Evolutionary conservation across 2,888 invertebrate species (phyloP).

Genomic region (Dicyrtoma fusca): DNA sequence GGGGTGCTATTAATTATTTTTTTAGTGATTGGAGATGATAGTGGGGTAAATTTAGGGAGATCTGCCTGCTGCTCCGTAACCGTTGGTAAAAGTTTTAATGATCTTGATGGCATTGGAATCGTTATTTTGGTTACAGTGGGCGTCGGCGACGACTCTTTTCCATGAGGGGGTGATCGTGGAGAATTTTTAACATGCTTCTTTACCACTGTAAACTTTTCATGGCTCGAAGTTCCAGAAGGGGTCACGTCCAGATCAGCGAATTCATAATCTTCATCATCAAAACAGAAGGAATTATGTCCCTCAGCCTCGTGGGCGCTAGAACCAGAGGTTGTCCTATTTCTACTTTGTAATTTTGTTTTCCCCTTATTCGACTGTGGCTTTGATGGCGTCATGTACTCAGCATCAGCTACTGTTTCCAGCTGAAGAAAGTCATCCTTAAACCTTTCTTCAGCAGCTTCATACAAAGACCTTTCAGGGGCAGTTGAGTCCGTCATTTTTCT

Average conservation of each 20-base stretch:
- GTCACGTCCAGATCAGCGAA: neutral
- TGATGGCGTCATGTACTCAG: slow-evolving; percentile 30
- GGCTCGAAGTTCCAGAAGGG: neutral
- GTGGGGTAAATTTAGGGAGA: neutral
- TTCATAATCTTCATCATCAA: slow-evolving; percentile 8
- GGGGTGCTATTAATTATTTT: neutral
- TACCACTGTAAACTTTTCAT: slow-evolving; percentile 1
- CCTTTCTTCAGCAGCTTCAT: slow-evolving; percentile 59
- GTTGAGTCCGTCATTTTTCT: slow-evolving; percentile 64
- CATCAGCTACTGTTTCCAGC: slow-evolving; percentile 54
- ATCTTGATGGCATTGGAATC: slow-evolving; percentile 14
- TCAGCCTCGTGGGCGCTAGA: slow-evolving; percentile 12
- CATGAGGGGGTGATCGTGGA: neutral
- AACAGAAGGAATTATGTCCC: neutral
- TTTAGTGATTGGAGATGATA: neutral
- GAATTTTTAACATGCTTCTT: neutral
- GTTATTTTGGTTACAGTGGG: neutral
- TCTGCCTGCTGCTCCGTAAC: neutral
- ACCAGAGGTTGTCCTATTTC: slow-evolving; percentile 15
- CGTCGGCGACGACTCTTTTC: neutral
- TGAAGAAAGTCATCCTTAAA: slow-evolving; percentile 67
- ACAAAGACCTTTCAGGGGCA: slow-evolving; percentile 70
- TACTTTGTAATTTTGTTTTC: neutral
- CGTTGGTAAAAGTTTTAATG: neutral
- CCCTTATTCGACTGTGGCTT: slow-evolving; percentile 20